A percentile compares a stretch with the other conserved stretches of the same genome.
phyloP scores from a whole-genome alignment of 2,888 invertebrate genomes.

The Philonicus albiceps region DNA sequence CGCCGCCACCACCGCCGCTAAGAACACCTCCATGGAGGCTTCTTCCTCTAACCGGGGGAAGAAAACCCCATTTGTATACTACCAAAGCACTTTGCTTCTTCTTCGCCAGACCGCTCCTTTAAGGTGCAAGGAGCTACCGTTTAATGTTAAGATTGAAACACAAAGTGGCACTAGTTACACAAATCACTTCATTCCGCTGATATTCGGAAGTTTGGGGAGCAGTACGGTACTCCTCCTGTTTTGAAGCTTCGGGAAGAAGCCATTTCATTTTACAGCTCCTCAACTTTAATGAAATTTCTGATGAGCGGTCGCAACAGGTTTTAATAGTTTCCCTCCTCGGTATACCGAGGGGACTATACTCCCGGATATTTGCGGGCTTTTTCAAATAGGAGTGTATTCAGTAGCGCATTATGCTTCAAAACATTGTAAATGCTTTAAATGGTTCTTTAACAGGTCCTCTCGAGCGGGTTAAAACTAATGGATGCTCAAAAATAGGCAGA shows the following conservation, averaged over 20 bases:
- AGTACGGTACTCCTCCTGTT: not conserved
- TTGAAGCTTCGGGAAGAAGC: not conserved
- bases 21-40: not conserved
- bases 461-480: not conserved
- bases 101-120: not conserved
- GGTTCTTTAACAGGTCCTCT: not conserved
- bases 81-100: not conserved
- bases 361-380: not conserved
- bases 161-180: not conserved
- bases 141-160: not conserved
- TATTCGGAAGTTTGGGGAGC: not conserved
- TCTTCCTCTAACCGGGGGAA: not conserved
- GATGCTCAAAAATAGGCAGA: not conserved
- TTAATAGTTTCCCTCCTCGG: not conserved
- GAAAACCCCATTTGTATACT: not conserved
- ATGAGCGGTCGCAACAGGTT: not conserved
- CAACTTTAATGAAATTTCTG: not conserved
- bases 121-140: not conserved
- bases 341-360: not conserved
- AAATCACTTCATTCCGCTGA: not conserved
- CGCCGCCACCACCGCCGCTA: no score
- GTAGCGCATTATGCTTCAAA: not conserved
- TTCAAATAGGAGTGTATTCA: not conserved
- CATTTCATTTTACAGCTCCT: not conserved
- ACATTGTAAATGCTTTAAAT: not conserved